phyloP scores from a whole-genome alignment of 2,797 vertebrate genomes.

The Acanthurus leucopareius region DNA sequence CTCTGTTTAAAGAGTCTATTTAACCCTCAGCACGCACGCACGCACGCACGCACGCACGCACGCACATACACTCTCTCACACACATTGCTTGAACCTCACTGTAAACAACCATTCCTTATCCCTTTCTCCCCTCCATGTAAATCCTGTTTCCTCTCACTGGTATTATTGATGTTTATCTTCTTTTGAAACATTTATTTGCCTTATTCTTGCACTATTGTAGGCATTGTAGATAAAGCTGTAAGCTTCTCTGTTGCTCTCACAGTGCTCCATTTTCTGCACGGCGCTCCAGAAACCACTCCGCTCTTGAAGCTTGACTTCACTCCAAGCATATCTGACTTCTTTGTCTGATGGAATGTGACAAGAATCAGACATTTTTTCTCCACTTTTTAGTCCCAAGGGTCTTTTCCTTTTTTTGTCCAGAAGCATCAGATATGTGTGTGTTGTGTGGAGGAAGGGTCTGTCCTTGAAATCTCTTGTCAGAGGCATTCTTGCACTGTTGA shows the following conservation, averaged over 20 bases:
- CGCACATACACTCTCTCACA: not conserved
- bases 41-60: not conserved
- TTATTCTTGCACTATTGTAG: constrained; percentile 18
- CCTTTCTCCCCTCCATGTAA: constrained; percentile 22
- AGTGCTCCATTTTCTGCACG: constrained; percentile 43
- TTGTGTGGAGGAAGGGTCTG: constrained; percentile 31
- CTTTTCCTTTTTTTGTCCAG: not conserved
- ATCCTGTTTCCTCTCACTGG: constrained; percentile 51
- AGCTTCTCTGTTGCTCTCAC: constrained; percentile 9
- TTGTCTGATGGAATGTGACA: constrained; percentile 77
- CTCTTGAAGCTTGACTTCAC: constrained; percentile 64
- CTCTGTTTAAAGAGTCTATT: constrained; percentile 22
- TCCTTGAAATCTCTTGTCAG: constrained; percentile 56
- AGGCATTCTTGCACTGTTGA: constrained; percentile 5
- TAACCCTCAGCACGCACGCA: constrained; percentile 8
- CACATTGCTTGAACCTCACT: not conserved
- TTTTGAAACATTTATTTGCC: constrained; percentile 24
- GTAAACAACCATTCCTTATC: constrained; percentile 43
- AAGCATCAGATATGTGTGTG: constrained; percentile 16
- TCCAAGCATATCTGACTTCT: constrained; percentile 51
- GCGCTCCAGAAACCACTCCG: constrained; percentile 42
- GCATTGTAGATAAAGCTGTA: not conserved
- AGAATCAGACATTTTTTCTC: constrained; percentile 57
- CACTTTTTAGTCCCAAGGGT: constrained; percentile 36
- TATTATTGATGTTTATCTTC: constrained; percentile 53